Conservation (phyloP, 2,888 invertebrate genomes). For the Caenorhabditis angaria region DNA sequence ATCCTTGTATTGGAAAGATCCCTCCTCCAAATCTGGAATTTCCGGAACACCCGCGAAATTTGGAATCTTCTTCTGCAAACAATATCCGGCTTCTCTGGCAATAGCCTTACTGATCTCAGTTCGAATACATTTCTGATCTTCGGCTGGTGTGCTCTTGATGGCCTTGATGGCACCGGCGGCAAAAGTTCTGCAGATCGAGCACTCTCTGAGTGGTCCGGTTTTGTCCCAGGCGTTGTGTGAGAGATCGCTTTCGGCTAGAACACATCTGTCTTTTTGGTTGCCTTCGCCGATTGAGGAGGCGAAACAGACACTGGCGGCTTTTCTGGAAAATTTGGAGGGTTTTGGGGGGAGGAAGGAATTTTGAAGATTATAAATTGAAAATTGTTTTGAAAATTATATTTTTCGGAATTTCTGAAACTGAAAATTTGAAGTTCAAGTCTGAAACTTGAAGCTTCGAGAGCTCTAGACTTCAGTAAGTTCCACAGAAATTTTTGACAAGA, state of each 20-base stretch:
- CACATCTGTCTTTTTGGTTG: slow-evolving; percentile 68
- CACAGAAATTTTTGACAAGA: too few species aligned
- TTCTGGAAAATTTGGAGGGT: too few species aligned
- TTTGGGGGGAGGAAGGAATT: slow-evolving; percentile 14
- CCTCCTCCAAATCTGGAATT: slow-evolving; percentile 71
- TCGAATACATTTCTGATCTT: slow-evolving; percentile 71
- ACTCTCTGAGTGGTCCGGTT: slow-evolving; percentile 70
- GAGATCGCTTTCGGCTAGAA: slow-evolving; percentile 62
- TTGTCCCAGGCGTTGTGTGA: slow-evolving; percentile 70
- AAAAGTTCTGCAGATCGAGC: slow-evolving; percentile 71
- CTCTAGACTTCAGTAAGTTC: too few species aligned
- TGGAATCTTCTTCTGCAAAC: slow-evolving; percentile 64
- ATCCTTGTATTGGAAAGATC: slow-evolving; percentile 67
- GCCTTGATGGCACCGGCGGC: slow-evolving; percentile 71
- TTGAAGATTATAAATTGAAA: too few species aligned
- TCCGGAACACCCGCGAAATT: slow-evolving; percentile 70
- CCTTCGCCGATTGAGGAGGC: slow-evolving; percentile 69
- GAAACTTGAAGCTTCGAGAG: too few species aligned
- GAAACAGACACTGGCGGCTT: slow-evolving; percentile 68
- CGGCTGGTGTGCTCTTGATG: slow-evolving; percentile 68
- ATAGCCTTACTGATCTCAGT: slow-evolving; percentile 69
- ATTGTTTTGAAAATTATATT: too few species aligned
- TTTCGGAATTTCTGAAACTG: too few species aligned
- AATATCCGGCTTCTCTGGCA: slow-evolving; percentile 66
- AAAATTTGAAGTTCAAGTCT: too few species aligned